Evolutionary conservation across 2,888 invertebrate species (phyloP), one percentile per base, ranked within the genome.

Genomic region (Poecilobothrus nobilitatus): DNA sequence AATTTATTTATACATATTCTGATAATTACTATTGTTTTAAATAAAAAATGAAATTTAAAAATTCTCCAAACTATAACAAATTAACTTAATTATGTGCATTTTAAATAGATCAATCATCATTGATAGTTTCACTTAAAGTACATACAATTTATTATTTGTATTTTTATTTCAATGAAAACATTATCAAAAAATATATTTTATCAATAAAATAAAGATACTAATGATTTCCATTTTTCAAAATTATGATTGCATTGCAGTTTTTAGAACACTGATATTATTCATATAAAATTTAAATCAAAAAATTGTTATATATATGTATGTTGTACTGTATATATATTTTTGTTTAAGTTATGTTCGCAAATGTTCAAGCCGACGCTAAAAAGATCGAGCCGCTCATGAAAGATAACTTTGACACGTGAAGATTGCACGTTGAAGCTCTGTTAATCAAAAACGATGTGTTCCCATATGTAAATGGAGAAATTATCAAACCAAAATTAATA

Each of bases 21-120:
- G n/a, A n/a, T n/a, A n/a, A n/a, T n/a, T n/a, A n/a, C n/a, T n/a
- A n/a, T n/a, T n/a, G n/a, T n/a, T n/a, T n/a, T n/a, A 74, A 74
- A 72, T 75, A 66, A 72, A 67, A 62, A 63, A 21, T 63, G 15
- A 10, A 62, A 62, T 33, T 33, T 18, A 64, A 33, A 64, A 27
- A 64, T 64, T 33, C n/a, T 64, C 64, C 15, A 33, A 64, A 27
- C 27, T 27, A 27, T 5, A 27, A 27, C 27, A 27, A 27, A 27
- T 27, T 27, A 4, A 27, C 27, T 27, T 64, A 64, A 64, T 64
- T 64, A 8, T 33, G 12, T 18, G 27, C 18, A 33, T 64, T 64
- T 64, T 64, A 64, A 64, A 64, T 64, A 64, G 33, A 64, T 18
- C 12, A 33, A 12, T 62, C 21, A 62, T 62, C 21, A 21, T 62